Conservation (phyloP, 2,888 invertebrate species). For the Agonopterix alstromeriana region DNA sequence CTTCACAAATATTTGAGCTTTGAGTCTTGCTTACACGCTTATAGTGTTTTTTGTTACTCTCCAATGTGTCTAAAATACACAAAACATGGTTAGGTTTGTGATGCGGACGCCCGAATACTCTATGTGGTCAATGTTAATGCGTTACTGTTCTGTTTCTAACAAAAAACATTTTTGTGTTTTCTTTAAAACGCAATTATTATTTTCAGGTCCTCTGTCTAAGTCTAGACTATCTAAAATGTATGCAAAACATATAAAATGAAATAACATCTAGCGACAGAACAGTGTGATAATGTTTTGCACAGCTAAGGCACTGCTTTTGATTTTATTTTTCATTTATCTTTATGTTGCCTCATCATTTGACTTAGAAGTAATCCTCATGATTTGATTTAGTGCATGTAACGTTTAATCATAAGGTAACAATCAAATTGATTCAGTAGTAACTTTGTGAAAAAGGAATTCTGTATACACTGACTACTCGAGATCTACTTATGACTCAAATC, state of each 20-base stretch:
- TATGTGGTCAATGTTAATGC: conserved; percentile 59
- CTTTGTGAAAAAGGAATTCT: neutral
- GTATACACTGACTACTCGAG: neutral
- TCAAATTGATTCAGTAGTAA: neutral
- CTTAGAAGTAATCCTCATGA: conserved; percentile 20
- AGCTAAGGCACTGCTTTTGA: conserved; percentile 61
- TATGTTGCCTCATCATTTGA: conserved; percentile 59
- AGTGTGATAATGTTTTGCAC: conserved; percentile 46
- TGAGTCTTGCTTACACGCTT: conserved; percentile 30
- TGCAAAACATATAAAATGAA: neutral
- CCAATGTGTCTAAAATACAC: conserved; percentile 12
- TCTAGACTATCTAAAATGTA: too few relatives aligned
- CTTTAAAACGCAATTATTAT: too few relatives aligned
- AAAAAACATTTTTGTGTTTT: neutral
- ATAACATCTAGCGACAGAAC: conserved; percentile 37
- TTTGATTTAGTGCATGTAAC: conserved; percentile 7
- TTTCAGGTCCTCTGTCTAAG: too few relatives aligned
- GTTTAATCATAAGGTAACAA: neutral
- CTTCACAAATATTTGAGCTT: conserved; percentile 19
- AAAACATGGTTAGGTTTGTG: conserved; percentile 14
- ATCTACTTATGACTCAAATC: too few relatives aligned
- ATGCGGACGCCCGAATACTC: conserved; percentile 43
- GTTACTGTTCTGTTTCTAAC: conserved; percentile 50
- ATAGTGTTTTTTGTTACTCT: conserved; percentile 18
- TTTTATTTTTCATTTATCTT: conserved; percentile 37